Evolutionary conservation across 2,888 invertebrate genomes (phyloP).

Genomic region (Sinodicranocentrus sp.): DNA sequence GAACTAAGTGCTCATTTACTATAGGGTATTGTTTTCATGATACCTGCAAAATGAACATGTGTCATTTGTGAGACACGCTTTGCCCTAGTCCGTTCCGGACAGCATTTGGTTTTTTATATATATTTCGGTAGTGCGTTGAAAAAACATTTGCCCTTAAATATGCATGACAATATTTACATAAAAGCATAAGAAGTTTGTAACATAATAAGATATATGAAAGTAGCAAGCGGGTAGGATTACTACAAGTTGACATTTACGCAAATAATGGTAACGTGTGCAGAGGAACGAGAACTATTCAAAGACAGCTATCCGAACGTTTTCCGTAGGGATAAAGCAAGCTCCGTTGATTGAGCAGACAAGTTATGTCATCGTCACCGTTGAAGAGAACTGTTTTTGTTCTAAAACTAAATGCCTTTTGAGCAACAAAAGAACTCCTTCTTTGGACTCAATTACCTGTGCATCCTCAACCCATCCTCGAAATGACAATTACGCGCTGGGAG

Average conservation of each 20-base stretch:
- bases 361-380: background rate
- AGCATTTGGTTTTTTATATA: no score
- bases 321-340: no score
- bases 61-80: no score
- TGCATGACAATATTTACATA: no score
- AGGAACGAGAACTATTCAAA: background rate
- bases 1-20: background rate
- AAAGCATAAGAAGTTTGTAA: background rate
- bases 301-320: background rate
- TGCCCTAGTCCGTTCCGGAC: no score
- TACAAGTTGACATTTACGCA: slow-evolving; percentile 46
- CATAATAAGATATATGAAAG: background rate
- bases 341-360: no score
- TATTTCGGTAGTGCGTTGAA: no score
- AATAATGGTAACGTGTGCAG: slow-evolving; percentile 30
- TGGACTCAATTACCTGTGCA: slow-evolving; percentile 53
- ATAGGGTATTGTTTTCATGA: no score
- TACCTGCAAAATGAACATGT: no score
- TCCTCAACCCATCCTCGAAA: slow-evolving; percentile 18
- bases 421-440: slow-evolving; percentile 21
- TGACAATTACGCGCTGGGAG: slow-evolving; percentile 29
- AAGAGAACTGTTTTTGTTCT: background rate
- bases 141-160: no score
- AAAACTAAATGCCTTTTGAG: slow-evolving; percentile 1
- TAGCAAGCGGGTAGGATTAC: background rate